Percentiles rank a stretch among this genome's conserved stretches.
These are phyloP conservation scores for Myotis vivesi DNA, from an alignment of 2,797 vertebrate genomes.

Conservation along the genomic window DNA sequence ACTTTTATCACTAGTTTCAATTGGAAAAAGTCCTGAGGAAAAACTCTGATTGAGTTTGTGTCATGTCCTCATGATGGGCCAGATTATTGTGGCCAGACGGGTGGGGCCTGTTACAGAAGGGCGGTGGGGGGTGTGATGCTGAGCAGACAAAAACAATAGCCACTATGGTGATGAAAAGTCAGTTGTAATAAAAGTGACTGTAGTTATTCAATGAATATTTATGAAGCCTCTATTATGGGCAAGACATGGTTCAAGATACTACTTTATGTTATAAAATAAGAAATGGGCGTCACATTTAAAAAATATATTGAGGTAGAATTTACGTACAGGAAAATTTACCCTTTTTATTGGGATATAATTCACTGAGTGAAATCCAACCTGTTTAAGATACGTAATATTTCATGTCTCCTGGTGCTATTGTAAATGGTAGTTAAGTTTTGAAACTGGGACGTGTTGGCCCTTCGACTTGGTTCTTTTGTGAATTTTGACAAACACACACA, in stretches of 20 bases:
- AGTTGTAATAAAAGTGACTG: neutral
- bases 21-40: neutral
- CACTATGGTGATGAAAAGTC: neutral
- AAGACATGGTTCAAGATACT: neutral
- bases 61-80: neutral
- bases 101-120: too few species aligned
- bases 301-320: neutral
- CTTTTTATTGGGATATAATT: neutral
- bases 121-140: neutral
- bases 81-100: neutral
- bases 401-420: neutral
- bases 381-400: neutral
- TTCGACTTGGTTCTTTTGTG: neutral
- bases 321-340: neutral
- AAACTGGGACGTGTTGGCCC: neutral
- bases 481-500: neutral
- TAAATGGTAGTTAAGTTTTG: neutral
- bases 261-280: neutral
- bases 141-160: neutral
- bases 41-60: neutral
- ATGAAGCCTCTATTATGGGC: neutral
- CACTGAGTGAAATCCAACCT: neutral
- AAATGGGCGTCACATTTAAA: neutral
- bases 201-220: neutral
- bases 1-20: neutral